Evolutionary conservation across 2,113 vertebrate species (phyloP), one percentile per base, ranked within the genome.

Genomic region (Mesoclemmys tuberculata): DNA sequence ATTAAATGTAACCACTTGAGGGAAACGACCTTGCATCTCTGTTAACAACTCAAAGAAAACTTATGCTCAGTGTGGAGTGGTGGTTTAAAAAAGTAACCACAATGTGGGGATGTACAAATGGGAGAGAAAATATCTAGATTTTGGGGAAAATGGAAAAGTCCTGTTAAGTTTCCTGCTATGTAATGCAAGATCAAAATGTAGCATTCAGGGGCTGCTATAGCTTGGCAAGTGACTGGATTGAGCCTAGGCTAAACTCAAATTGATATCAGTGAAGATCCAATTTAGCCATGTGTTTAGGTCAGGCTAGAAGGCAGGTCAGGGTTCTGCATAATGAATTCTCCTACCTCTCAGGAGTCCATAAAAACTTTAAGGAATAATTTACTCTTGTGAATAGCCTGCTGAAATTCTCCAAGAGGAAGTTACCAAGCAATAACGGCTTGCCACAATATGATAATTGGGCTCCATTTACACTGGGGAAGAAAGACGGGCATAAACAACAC

Each of bases 271-370:
- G 92, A 79, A 1, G 2, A 83, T 26, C 22, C 54, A 51, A 24
- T 87, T 91, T 41, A 87, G 29, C 21, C 29, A 86, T 88, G 29
- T 10, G 71, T 18, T 91, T 16, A 84, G 89, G 29, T 85, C 64
- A 91, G 31, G 84, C 77, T 12, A 51, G 5, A 89, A 84, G 87
- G 61, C 13, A 92, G 44, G 24, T 87, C 6, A 22, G 83, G 38
- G 46, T 58, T 89, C 54, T 48, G n/a, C 89, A 79, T 10, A 49
- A 21, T 44, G 38, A 75, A 75, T 26, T 75, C 38, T 75, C 71
- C 41, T 74, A n/a, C n/a, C 38, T 44, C 24, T 22, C 0, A 31
- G 19, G n/a, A 9, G 31, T 61, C 82, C 35, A 77, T 0, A 2
- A 82, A 88, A 86, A 38, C 51, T 77, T 79, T 0, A 18, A 71